These are phyloP conservation scores for Orthosia cruda DNA, from an alignment of 2,888 invertebrate genomes.

Conservation along the genomic window DNA sequence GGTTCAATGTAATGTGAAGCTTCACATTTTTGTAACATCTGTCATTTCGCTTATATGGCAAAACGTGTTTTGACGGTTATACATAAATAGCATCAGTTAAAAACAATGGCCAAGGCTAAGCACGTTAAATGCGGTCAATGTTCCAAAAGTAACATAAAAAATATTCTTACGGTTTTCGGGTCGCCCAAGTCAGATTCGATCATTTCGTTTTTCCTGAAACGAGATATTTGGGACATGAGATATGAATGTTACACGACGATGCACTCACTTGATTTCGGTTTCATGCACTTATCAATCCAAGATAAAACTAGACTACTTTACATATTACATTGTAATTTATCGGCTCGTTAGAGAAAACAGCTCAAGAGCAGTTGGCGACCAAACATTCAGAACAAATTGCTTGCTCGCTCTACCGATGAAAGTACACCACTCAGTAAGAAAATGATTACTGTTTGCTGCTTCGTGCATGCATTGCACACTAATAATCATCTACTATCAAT, in stretches of 20 bases:
- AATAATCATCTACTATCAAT: conserved; percentile 67
- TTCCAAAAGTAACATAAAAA: conserved; percentile 33
- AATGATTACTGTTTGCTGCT: conserved; percentile 75
- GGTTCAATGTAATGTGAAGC: conserved; percentile 21
- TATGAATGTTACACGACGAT: conserved; percentile 21
- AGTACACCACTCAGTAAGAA: conserved; percentile 79
- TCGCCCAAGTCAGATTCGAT: conserved; percentile 76
- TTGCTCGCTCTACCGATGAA: conserved; percentile 84
- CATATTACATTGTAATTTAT: conserved; percentile 78
- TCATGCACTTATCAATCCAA: conserved; percentile 52
- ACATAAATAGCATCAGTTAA: conserved; percentile 29
- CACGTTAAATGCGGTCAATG: conserved; percentile 35
- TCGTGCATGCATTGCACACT: conserved; percentile 71
- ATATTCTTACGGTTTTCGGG: conserved; percentile 76
- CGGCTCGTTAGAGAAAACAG: conserved; percentile 83
- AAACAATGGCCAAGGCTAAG: conserved; percentile 58
- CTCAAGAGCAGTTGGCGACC: conserved; percentile 74
- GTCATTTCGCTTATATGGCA: conserved; percentile 47
- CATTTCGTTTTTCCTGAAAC: conserved; percentile 82
- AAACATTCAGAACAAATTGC: conserved; percentile 84
- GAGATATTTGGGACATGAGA: conserved; percentile 53
- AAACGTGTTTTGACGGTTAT: conserved; percentile 44
- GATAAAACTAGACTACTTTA: conserved; percentile 64
- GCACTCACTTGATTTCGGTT: conserved; percentile 46
- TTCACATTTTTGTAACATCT: conserved; percentile 27